Conservation (phyloP, 2,113 vertebrate species). For the Megaleporinus macrocephalus region DNA sequence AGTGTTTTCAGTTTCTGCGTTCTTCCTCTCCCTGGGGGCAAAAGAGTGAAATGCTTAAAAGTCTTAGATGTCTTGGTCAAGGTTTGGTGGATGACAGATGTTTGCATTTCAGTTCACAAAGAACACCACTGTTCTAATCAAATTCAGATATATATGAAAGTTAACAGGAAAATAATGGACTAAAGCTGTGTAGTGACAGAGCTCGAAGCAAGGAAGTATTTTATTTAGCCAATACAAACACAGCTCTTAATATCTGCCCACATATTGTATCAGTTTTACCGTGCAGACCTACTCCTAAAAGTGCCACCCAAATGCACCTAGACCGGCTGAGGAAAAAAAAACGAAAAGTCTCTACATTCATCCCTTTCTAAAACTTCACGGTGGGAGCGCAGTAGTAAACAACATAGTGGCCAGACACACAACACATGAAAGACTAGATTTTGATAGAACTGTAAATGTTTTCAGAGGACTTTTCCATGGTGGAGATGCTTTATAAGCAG, state of each 20-base stretch:
- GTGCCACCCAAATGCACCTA: background rate
- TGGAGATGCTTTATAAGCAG: conserved; percentile 38
- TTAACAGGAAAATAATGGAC: conserved; percentile 36
- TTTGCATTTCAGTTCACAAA: conserved; percentile 28
- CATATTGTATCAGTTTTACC: conserved; percentile 19
- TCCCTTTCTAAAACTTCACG: background rate
- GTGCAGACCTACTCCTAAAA: background rate
- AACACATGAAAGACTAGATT: conserved; percentile 29
- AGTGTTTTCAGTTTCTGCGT: background rate
- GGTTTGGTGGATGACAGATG: conserved; percentile 41
- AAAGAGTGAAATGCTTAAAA: background rate
- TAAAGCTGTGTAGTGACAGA: conserved; percentile 14
- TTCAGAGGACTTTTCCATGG: conserved; percentile 30
- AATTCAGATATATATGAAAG: conserved; percentile 28
- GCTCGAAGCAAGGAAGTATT: conserved; percentile 38
- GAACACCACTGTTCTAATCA: conserved; percentile 38
- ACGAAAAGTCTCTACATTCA: background rate
- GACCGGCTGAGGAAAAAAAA: background rate
- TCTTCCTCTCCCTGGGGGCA: background rate
- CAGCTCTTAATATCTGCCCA: conserved; percentile 32
- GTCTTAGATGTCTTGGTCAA: conserved; percentile 33
- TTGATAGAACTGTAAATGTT: background rate
- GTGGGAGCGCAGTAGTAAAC: background rate
- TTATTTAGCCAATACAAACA: conserved; percentile 27
- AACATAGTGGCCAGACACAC: conserved; percentile 9